Conservation (phyloP, 2,113 vertebrate species). For the Scortum barcoo region DNA sequence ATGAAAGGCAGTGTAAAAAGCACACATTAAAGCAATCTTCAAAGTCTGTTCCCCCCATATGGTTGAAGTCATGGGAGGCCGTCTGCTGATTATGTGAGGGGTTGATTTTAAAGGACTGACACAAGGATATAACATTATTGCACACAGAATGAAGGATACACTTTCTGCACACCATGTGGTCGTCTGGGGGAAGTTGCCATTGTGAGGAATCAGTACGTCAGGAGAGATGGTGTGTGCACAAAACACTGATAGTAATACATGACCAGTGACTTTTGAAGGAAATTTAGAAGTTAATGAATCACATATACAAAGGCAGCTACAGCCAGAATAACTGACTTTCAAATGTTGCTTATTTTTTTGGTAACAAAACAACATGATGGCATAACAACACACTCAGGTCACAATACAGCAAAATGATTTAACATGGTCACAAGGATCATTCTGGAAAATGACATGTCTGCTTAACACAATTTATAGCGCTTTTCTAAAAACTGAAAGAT, state of each 20-base stretch:
- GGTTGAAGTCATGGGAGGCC: slow-evolving; percentile 41
- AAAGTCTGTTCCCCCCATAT: slow-evolving; percentile 42
- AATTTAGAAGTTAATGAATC: slow-evolving; percentile 22
- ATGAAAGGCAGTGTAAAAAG: slow-evolving; percentile 55
- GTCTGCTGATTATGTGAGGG: slow-evolving; percentile 58
- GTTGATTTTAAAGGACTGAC: slow-evolving; percentile 58
- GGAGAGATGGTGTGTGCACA: not conserved
- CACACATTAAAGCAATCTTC: slow-evolving; percentile 56
- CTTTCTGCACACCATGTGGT: slow-evolving; percentile 2
- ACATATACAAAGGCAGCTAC: not conserved
- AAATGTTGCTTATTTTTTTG: no score
- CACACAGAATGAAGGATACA: slow-evolving; percentile 28
- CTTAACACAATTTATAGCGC: no score
- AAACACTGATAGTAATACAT: slow-evolving; percentile 23
- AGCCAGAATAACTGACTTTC: not conserved
- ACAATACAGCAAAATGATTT: no score
- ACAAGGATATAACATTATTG: slow-evolving; percentile 19
- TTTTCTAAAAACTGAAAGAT: no score
- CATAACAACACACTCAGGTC: not conserved
- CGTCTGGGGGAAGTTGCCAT: slow-evolving; percentile 44
- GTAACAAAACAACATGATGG: not conserved
- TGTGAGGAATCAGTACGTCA: slow-evolving; percentile 24
- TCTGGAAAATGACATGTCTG: not conserved
- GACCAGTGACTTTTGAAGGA: slow-evolving; percentile 18
- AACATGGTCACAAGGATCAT: not conserved